Evolutionary conservation across 2,888 invertebrate genomes (phyloP), one percentile per base, ranked within the genome.

Genomic region (Conus canariensis): DNA sequence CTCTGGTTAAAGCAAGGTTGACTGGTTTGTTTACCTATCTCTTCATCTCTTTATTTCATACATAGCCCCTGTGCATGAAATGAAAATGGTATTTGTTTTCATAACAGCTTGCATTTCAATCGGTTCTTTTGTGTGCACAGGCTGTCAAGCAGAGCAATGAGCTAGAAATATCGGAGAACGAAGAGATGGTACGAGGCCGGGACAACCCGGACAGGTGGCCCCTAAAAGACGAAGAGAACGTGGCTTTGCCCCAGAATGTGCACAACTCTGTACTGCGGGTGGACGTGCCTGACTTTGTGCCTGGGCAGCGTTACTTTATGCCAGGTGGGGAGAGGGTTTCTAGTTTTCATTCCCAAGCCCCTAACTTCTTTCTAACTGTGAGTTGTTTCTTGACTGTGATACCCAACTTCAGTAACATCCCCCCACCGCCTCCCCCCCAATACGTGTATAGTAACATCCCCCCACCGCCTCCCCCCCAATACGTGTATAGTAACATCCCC

Each of bases 171-270:
- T 96, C 95, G 8, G 94, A 95, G 85, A 97, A 97, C 92, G 97
- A 97, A 88, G 97, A 97, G 95, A 98, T 98, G 97, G 98, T 98
- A 93, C 97, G 99, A 95, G 98, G 98, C 88, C 98, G 97, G 93
- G 97, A 97, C 93, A 97, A 98, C 60, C 97, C 99, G 2, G 97
- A 97, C 19, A 97, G 97, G 95, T 99, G 99, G 99, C 99, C 99
- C 60, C 93, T 97, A 59, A 93, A 94, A 83, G 95, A 88, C 64
- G 88, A 89, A 12, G 85, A 92, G 16, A 83, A 86, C n/a, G 91
- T 91, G 0, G 87, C 92, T 6, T 90, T 90, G 22, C 7, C 59
- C 16, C 88, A 90, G 9, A 86, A 89, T 14, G 67, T 90, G 9
- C 88, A 90, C 59, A 91, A 94, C 67, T 94, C 95, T 10, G 94